Percentiles rank a stretch among this genome's conserved stretches.
Evolutionary conservation across 2,113 vertebrate species (phyloP).

Genomic region (Peromyscus maniculatus): DNA sequence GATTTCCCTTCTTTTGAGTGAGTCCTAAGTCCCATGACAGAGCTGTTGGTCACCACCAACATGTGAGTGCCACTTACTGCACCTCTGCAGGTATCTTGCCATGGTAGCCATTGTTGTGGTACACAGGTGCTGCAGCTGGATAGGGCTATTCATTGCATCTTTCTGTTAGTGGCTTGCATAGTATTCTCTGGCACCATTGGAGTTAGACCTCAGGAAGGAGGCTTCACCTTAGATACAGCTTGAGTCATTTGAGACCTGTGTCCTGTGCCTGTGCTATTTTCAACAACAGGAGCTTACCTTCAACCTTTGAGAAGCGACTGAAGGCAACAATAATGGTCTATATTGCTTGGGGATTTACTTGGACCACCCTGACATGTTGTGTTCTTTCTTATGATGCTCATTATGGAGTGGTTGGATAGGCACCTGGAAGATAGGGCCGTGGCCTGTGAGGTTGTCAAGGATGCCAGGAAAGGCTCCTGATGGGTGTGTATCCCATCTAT

Average conservation of each 20-base stretch:
- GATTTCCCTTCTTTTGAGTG: background rate
- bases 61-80: background rate
- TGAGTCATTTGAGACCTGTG: background rate
- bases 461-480: background rate
- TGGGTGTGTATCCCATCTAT: background rate
- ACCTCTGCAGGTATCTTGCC: background rate
- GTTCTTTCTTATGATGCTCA: background rate
- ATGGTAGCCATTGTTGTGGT: background rate
- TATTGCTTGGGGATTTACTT: background rate
- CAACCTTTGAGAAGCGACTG: background rate
- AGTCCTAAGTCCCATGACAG: too few species aligned
- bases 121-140: background rate
- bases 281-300: background rate
- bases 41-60: background rate
- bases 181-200: background rate
- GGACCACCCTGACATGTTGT: background rate
- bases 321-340: background rate
- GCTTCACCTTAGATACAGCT: background rate
- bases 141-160: background rate
- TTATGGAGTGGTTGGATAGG: background rate
- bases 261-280: background rate
- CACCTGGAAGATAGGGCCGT: background rate
- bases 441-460: background rate
- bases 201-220: background rate
- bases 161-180: background rate